Base-by-base conservation (phyloP, 2,888 invertebrate species). In the Oconnorella tubifera region DNA sequence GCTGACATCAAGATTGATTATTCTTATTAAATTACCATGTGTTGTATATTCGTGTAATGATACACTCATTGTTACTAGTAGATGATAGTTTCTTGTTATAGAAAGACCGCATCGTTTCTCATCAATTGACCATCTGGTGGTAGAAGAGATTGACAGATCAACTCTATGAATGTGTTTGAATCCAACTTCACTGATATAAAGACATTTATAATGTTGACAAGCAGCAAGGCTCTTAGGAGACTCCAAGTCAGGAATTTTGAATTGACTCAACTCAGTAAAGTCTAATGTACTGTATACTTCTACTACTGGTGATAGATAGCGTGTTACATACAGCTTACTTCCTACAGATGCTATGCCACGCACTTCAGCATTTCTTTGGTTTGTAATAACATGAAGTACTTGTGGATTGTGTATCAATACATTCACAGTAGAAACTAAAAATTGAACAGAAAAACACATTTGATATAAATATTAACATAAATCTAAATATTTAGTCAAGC, bases 1-100 rank as follows among this genome's bases (percentile, higher is more conserved):
- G 32, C 10, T n/a, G 29, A 32, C 56, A 2, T 28, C 56, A 14
- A 56, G 31, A 29, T 56, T 56, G 19, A 56, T 56, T 56, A 31
- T 23, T 1, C 56, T 28, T 28, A 56, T 56, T 32, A 56, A 10
- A 40, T 19, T 40, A 10, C 40, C 40, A 19, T 40, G 10, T 19
- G 40, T 40, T 19, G 40, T 40, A 19, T 40, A 40, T 19, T 40
- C 40, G 10, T 40, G 40, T 40, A 40, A 14, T 10, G 40, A 40
- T 40, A 40, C 19, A 14, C 19, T 19, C 10, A 40, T 10, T 19
- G 19, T 40, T 19, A 40, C 40, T 10, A 40, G 40, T 19, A 40
- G 10, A 19, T 40, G 10, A 19, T 40, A 19, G 40, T 40, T 40
- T 40, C 19, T 10, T 19, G 40, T 40, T 40, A 40, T 40, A 19